Evolutionary conservation across 1,140 invertebrate genomes (phyloP).

Genomic region (Drosophila kanapiae): DNA sequence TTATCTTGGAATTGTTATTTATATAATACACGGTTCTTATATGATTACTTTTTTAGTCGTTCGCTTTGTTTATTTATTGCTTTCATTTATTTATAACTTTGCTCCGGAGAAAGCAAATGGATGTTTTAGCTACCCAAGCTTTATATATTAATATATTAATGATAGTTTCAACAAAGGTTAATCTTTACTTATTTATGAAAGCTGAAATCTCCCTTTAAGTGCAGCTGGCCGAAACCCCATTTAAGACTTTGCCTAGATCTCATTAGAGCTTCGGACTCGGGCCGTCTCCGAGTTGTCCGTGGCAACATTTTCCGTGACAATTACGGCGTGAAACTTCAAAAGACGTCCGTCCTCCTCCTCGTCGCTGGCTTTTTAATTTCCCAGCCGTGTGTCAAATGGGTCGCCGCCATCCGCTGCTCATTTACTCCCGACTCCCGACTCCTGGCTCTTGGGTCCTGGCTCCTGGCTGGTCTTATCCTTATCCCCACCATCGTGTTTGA

Average conservation of each 20-base stretch:
- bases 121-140: too few species aligned
- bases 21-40: too few species aligned
- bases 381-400: constrained; percentile 69
- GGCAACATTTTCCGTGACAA: constrained; percentile 46
- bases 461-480: constrained; percentile 1
- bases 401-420: constrained; percentile 52
- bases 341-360: constrained; percentile 2
- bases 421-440: constrained; percentile 29
- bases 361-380: constrained; percentile 68
- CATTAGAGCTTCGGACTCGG: neutral
- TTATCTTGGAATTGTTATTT: too few species aligned
- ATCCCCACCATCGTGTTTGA: constrained; percentile 65
- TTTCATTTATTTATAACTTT: too few species aligned
- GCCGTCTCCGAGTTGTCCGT: constrained; percentile 25
- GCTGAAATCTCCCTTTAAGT: neutral
- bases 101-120: too few species aligned
- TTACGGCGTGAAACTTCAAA: constrained; percentile 46
- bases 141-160: too few species aligned
- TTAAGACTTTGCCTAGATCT: neutral
- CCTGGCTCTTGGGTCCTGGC: neutral
- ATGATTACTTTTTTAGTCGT: too few species aligned
- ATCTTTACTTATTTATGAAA: too few species aligned
- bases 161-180: too few species aligned
- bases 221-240: neutral
- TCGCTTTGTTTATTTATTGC: too few species aligned